phyloP scores from a whole-genome alignment of 2,888 invertebrate species.

The Polylopha cassiicola region DNA sequence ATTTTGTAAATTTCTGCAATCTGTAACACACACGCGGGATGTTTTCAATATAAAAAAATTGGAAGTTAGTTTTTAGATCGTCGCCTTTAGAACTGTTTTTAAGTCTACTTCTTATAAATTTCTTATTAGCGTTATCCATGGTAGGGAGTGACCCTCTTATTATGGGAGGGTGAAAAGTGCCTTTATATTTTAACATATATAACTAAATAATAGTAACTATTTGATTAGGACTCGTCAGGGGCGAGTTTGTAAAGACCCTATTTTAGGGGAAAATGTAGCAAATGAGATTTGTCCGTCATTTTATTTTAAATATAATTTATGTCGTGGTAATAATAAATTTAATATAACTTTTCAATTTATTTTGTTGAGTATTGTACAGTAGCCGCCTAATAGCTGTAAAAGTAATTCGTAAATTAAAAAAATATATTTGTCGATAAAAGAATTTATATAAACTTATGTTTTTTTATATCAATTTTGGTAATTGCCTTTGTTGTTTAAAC shows the following conservation, averaged over 20 bases:
- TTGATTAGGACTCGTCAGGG: constrained; percentile 59
- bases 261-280: constrained; percentile 50
- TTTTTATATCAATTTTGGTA: too few species aligned
- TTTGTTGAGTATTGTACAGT: too few species aligned
- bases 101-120: constrained; percentile 56
- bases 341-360: too few species aligned
- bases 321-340: too few species aligned
- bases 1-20: too few species aligned
- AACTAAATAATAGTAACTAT: constrained; percentile 62
- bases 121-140: constrained; percentile 63
- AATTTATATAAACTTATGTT: too few species aligned
- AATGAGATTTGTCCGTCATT: constrained; percentile 56
- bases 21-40: too few species aligned
- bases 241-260: constrained; percentile 35
- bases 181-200: constrained; percentile 41
- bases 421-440: too few species aligned
- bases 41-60: too few species aligned
- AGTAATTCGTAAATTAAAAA: too few species aligned
- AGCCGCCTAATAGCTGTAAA: too few species aligned
- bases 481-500: too few species aligned
- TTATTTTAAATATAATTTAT: constrained; percentile 41
- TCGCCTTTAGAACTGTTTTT: constrained; percentile 7
- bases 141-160: constrained; percentile 36
- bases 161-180: constrained; percentile 46
- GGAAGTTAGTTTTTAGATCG: neutral